Conservation (phyloP, 2,888 invertebrate genomes). For the Oscheius sp. region DNA sequence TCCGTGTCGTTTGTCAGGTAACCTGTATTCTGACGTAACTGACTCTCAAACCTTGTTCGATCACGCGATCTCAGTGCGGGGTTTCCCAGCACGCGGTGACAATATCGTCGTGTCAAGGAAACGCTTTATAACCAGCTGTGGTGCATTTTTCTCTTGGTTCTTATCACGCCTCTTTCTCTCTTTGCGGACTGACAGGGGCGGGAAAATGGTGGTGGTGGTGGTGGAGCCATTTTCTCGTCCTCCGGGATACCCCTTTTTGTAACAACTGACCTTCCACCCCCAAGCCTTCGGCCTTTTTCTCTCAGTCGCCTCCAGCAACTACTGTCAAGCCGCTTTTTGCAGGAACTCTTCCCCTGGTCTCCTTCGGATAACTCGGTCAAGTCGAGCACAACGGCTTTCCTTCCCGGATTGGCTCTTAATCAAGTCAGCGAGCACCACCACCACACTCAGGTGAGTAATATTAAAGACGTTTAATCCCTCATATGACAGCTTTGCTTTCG, state of each 20-base stretch:
- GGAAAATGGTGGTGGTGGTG: constrained; percentile 9
- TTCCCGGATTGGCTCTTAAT: constrained; percentile 14
- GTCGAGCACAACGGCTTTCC: constrained; percentile 10
- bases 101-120: constrained; percentile 20
- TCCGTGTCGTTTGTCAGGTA: neutral
- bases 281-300: neutral
- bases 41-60: constrained; percentile 1
- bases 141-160: constrained; percentile 29
- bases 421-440: constrained; percentile 11
- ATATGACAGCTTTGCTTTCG: constrained; percentile 5
- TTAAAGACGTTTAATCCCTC: neutral
- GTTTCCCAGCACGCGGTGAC: constrained; percentile 30
- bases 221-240: constrained; percentile 19
- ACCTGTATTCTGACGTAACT: constrained; percentile 29
- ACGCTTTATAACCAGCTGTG: constrained; percentile 26
- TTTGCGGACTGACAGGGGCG: neutral
- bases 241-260: constrained; percentile 8
- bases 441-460: constrained; percentile 20
- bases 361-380: constrained; percentile 10
- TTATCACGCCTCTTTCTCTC: constrained; percentile 14
- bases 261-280: constrained; percentile 30
- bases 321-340: constrained; percentile 5
- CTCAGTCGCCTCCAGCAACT: neutral
- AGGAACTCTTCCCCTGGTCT: constrained; percentile 21
- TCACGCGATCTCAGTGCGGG: constrained; percentile 21